Percentiles rank a stretch among this genome's conserved stretches.
Evolutionary conservation across 2,888 invertebrate genomes (phyloP).

Genomic region (Limnephilus marmoratus): DNA sequence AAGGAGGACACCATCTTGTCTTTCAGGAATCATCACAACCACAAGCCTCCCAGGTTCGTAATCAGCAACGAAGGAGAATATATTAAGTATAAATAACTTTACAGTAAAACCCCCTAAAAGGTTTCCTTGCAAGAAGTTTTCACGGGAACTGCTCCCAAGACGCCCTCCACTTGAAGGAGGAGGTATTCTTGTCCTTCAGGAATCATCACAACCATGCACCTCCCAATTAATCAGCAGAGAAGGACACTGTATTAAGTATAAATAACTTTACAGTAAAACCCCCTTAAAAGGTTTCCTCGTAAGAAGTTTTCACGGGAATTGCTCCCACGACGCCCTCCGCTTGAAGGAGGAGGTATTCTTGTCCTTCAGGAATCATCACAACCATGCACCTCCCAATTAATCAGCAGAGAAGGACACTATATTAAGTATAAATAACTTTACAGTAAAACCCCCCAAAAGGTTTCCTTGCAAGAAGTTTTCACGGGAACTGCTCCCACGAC

Average conservation of each 20-base stretch:
- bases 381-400: constrained; percentile 43
- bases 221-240: neutral
- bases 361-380: constrained; percentile 51
- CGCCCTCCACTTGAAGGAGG: neutral
- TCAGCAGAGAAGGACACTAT: neutral
- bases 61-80: neutral
- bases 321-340: constrained; percentile 31
- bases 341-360: constrained; percentile 20
- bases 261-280: neutral
- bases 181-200: constrained; percentile 17
- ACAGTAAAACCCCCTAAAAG: neutral
- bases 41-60: constrained; percentile 23
- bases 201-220: constrained; percentile 56
- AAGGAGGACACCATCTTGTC: constrained; percentile 16
- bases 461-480: neutral
- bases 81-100: neutral
- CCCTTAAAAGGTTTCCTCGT: neutral
- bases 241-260: neutral
- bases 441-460: neutral
- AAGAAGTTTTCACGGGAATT: constrained; percentile 8
- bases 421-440: neutral
- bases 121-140: neutral
- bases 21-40: constrained; percentile 57
- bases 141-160: constrained; percentile 47
- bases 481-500: constrained; percentile 30